Evolutionary conservation across 1,140 invertebrate species (phyloP).

Genomic region (Zaprionus lachaisei): DNA sequence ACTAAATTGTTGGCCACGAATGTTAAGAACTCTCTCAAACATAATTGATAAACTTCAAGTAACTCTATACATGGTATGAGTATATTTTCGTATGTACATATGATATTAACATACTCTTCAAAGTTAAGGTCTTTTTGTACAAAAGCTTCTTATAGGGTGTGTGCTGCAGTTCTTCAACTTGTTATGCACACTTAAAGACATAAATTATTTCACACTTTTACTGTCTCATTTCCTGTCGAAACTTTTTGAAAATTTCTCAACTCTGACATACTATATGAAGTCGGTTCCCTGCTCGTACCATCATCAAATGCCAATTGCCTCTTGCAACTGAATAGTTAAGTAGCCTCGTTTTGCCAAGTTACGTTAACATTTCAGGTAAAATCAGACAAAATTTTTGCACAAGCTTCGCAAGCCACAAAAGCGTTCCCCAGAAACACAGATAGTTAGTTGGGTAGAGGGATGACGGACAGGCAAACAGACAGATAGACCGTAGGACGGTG

Average conservation of each 20-base stretch:
- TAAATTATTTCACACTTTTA: slow-evolving; percentile 8
- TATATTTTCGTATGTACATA: neutral
- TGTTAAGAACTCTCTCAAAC: neutral
- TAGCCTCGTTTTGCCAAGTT: slow-evolving; percentile 40
- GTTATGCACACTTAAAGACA: slow-evolving; percentile 3
- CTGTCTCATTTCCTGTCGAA: slow-evolving; percentile 15
- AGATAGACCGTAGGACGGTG: neutral
- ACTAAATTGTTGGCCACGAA: neutral
- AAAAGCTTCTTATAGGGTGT: neutral
- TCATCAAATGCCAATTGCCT: slow-evolving; percentile 51
- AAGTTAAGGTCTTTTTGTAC: neutral
- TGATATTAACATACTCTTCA: neutral
- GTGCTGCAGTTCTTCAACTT: neutral
- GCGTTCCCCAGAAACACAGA: neutral
- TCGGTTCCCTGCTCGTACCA: neutral
- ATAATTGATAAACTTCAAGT: neutral
- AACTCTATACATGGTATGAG: neutral
- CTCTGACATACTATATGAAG: neutral
- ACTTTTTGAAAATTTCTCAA: slow-evolving; percentile 13
- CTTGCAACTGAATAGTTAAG: slow-evolving; percentile 61
- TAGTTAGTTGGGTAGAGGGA: neutral
- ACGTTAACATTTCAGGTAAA: slow-evolving; percentile 59
- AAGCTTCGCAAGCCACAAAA: slow-evolving; percentile 3
- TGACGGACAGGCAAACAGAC: neutral
- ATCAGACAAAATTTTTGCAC: slow-evolving; percentile 51